Evolutionary conservation across 2,113 vertebrate species (phyloP).

Genomic region (Suricata suricatta): DNA sequence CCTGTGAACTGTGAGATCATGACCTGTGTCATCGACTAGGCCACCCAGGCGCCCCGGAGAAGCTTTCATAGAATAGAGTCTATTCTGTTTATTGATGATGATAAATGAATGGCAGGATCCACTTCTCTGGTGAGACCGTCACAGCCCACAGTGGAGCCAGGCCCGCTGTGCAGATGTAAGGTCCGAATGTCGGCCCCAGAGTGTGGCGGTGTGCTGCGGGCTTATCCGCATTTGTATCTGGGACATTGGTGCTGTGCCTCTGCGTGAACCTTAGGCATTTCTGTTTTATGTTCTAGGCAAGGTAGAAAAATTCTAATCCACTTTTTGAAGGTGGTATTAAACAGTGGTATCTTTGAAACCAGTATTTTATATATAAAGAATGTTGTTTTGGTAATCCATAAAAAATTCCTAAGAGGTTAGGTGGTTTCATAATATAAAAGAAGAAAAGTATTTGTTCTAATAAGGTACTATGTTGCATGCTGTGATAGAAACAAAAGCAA

Average conservation of each 20-base stretch:
- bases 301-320: background rate
- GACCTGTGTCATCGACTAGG: no score
- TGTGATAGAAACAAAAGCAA: background rate
- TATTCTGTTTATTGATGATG: background rate
- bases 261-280: background rate
- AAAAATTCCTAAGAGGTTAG: background rate
- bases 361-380: background rate
- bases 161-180: background rate
- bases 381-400: background rate
- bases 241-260: background rate
- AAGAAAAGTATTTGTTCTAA: background rate
- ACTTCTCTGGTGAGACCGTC: background rate
- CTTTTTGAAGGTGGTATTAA: background rate
- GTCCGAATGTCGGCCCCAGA: background rate
- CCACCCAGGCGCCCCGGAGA: background rate
- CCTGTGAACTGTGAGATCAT: no score
- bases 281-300: background rate
- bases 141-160: background rate
- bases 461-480: background rate
- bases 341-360: background rate
- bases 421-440: background rate
- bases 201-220: accelerated
- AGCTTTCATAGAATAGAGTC: background rate
- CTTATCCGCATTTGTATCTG: no score
- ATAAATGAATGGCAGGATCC: background rate